These are phyloP conservation scores for Peromyscus polionotus DNA, from an alignment of 2,113 vertebrate genomes.

Conservation along the genomic window DNA sequence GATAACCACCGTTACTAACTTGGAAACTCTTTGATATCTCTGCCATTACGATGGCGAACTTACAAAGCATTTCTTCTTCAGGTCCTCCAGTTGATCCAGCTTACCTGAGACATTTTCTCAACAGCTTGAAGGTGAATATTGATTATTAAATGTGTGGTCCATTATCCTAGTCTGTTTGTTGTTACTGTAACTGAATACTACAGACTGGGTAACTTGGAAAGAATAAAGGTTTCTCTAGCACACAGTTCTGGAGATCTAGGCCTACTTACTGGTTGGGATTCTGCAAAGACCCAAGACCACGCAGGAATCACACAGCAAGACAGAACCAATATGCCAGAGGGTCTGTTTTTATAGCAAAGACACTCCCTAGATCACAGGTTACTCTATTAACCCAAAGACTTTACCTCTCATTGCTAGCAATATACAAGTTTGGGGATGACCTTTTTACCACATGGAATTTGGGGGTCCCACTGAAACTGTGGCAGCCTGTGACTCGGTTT, in stretches of 20 bases:
- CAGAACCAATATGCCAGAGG: not conserved
- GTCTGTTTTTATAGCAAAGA: not conserved
- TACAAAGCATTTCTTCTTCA: constrained; percentile 78
- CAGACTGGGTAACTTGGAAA: not conserved
- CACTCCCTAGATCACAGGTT: not conserved
- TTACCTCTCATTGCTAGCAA: not conserved
- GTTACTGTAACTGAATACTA: not conserved
- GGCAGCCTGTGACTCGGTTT: not conserved
- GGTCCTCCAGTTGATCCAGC: constrained; percentile 86
- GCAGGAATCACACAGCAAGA: not conserved
- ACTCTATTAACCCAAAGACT: not conserved
- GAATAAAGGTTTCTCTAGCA: not conserved
- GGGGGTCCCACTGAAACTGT: not conserved
- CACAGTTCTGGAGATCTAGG: not conserved
- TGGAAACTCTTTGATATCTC: constrained; percentile 38
- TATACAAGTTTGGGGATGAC: not conserved
- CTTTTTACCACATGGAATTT: not conserved
- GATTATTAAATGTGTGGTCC: constrained; percentile 17
- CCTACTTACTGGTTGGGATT: not conserved
- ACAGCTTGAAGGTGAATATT: constrained; percentile 87
- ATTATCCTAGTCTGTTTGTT: not conserved
- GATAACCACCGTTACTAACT: not conserved
- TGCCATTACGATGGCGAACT: constrained; percentile 64
- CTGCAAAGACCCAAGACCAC: not conserved
- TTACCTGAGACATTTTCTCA: constrained; percentile 87